Percentiles rank a stretch among this genome's conserved stretches.
These are phyloP conservation scores for Premnoplex brunnescens DNA, from an alignment of 2,797 vertebrate species.

Conservation along the genomic window DNA sequence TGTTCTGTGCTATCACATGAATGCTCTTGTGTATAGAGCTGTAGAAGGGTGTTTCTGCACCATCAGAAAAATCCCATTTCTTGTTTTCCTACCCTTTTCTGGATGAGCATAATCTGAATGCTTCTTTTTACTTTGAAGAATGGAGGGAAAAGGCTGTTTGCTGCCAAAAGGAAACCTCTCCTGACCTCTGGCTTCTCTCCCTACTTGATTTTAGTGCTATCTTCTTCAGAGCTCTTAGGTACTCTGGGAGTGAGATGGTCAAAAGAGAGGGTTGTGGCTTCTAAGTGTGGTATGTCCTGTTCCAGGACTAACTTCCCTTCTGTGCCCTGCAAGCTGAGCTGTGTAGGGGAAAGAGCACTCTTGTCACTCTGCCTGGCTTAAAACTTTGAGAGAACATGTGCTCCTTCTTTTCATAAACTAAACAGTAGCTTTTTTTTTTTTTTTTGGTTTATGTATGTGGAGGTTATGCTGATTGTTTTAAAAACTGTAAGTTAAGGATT, in stretches of 20 bases:
- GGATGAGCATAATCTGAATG: not conserved
- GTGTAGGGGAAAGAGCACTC: not conserved
- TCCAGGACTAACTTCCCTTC: not conserved
- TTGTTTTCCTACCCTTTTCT: not conserved
- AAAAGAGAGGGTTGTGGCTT: not conserved
- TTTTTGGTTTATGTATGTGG: not conserved
- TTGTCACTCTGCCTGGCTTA: not conserved
- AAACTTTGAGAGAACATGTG: not conserved
- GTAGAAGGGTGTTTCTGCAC: not conserved
- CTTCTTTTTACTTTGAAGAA: not conserved
- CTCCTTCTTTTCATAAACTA: not conserved
- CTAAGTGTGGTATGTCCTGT: not conserved
- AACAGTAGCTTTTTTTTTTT: not conserved
- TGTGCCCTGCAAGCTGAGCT: not conserved
- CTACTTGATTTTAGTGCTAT: not conserved
- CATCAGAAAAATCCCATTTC: not conserved
- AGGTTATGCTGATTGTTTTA: not conserved
- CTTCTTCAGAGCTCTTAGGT: not conserved
- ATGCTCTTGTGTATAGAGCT: not conserved
- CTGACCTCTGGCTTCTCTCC: not conserved
- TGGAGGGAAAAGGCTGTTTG: not conserved
- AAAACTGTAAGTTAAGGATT: not conserved
- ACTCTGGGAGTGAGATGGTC: not conserved
- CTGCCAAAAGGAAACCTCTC: not conserved
- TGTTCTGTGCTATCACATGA: accelerated